Percentiles rank a stretch among this genome's conserved stretches.
Evolutionary conservation across 2,888 invertebrate species (phyloP).

Genomic region (Acanthoscelides obtectus): DNA sequence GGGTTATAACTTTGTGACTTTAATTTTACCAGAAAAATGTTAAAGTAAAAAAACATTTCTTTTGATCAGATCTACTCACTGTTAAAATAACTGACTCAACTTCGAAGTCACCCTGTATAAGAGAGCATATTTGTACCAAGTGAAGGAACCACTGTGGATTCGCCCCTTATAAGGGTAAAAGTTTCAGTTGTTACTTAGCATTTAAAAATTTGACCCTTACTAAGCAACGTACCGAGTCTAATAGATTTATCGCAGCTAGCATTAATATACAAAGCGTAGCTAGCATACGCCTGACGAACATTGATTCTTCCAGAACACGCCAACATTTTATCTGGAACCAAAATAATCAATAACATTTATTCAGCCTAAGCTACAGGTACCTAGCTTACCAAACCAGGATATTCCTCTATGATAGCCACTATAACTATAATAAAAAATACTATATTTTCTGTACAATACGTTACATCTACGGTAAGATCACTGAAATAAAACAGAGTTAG

Average conservation of each 20-base stretch:
- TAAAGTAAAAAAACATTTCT: too few relatives aligned
- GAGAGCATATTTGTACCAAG: too few relatives aligned
- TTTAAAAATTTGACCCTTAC: background rate
- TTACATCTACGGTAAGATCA: conserved; percentile 31
- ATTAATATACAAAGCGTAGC: conserved; percentile 55
- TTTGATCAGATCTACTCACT: too few relatives aligned
- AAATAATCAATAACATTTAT: background rate
- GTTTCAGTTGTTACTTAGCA: too few relatives aligned
- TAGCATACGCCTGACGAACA: conserved; percentile 53
- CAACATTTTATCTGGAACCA: conserved; percentile 51
- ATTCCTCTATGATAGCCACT: conserved; percentile 32
- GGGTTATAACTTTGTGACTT: too few relatives aligned
- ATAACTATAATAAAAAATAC: conserved; percentile 31
- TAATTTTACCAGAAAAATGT: too few relatives aligned
- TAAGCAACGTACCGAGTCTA: conserved; percentile 55
- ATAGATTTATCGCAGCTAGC: conserved; percentile 55
- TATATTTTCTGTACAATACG: conserved; percentile 32
- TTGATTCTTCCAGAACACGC: conserved; percentile 54
- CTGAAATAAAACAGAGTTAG: conserved; percentile 22
- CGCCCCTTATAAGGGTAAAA: too few relatives aligned
- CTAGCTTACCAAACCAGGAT: conserved; percentile 30
- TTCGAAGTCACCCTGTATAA: too few relatives aligned
- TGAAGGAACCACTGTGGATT: too few relatives aligned
- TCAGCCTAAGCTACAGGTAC: background rate
- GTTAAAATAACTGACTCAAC: too few relatives aligned